Conservation (phyloP, 2,113 vertebrate species). For the Chaenogobius annularis region DNA sequence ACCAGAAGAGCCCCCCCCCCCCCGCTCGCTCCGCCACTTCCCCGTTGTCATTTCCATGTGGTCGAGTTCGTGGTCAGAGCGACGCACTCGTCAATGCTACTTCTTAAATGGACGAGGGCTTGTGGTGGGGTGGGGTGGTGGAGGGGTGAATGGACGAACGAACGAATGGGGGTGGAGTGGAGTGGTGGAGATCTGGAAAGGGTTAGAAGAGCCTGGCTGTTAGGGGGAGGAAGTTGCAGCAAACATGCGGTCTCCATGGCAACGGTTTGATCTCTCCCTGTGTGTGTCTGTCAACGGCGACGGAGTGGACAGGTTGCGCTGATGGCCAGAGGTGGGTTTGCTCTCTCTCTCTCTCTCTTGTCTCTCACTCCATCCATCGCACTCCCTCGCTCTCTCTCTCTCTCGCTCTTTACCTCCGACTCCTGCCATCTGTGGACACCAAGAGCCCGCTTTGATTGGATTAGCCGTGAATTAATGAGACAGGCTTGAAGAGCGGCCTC, state of each 20-base stretch:
- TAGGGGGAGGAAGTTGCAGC: conserved; percentile 60
- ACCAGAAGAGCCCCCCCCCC: conserved; percentile 1
- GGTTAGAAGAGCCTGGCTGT: conserved; percentile 64
- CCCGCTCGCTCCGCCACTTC: not conserved
- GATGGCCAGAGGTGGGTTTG: conserved; percentile 62
- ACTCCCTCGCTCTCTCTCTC: not conserved
- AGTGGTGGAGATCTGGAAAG: conserved; percentile 68
- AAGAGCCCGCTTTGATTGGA: conserved; percentile 73
- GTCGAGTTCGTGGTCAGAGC: conserved; percentile 13
- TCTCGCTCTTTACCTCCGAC: conserved; percentile 9
- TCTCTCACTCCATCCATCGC: too few species aligned
- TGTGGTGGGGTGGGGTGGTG: too few species aligned
- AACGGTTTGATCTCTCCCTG: conserved; percentile 74
- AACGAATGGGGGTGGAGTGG: not conserved
- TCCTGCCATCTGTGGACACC: conserved; percentile 68
- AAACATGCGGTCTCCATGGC: conserved; percentile 79
- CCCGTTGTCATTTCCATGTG: conserved; percentile 8
- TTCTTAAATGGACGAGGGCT: conserved; percentile 35
- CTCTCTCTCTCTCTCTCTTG: conserved; percentile 5
- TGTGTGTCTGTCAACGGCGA: conserved; percentile 69
- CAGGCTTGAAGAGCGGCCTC: conserved; percentile 70
- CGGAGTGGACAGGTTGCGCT: conserved; percentile 70
- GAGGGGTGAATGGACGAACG: not conserved
- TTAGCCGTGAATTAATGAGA: conserved; percentile 77
- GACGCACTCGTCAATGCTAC: conserved; percentile 19